Base-by-base conservation (phyloP, 2,797 vertebrate genomes). In the Notoglanidium macrostoma region DNA sequence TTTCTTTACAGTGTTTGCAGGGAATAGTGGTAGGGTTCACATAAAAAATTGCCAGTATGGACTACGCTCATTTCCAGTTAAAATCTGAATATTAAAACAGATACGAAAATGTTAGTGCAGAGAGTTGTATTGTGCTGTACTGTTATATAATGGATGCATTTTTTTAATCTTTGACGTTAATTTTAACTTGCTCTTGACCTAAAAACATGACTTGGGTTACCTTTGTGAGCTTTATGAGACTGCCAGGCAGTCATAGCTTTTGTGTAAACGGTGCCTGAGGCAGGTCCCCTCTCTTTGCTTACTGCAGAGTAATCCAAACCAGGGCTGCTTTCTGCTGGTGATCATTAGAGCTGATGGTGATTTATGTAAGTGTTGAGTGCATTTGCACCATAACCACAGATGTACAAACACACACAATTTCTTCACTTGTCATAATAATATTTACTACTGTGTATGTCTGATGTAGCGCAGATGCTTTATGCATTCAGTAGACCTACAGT, bases 241-340 rank as follows among this genome's bases (percentile, higher is more conserved):
- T 12, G 21, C 40, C 32, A 23, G 1, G 11, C 21, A 46, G 19
- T 51, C 35, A 8, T 29, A 51, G 73, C 9, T 29, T 51, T 29
- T 8, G 46, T 76, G 12, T 29, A 51, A 51, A 51, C 44, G 49
- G 14, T 10, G 49, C 74, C n/a, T 78, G 26, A 77, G n/a, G 51
- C 9, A 1, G 15, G 17, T 23, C 54, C 44, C 15, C 9, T 2
- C 10, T 59, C 54, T 26, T 79, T 79, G 77, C 29, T 79, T 23
- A 26, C 21, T 59, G 77, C 32, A 26, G 4, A 19, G 54, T 79
- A 79, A 79, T 59, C 54, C 77, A 79, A 79, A 79, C 77, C 54
- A 79, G 49, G 32, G 26, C 70, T 67, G 51, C 17, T 84, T 86
- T 82, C 87, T 72, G 82, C 35, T 85, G 44, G 65, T 10, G 83